phyloP scores from a whole-genome alignment of 2,888 invertebrate genomes.

The Amphipyra tragopoginis region DNA sequence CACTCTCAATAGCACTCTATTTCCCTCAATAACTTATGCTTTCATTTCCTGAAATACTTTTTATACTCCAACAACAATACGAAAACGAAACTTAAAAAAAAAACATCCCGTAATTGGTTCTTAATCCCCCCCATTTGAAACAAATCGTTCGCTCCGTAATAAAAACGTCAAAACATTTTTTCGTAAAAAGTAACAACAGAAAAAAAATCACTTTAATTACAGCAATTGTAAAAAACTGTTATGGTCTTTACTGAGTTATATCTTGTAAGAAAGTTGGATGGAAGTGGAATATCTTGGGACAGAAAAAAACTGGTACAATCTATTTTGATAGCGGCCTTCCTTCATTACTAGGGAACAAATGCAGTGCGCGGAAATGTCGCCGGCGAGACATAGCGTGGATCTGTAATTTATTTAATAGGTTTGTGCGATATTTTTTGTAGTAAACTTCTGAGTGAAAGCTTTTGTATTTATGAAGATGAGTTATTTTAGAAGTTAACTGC shows the following conservation, averaged over 20 bases:
- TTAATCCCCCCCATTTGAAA: conserved; percentile 39
- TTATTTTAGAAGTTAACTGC: background rate
- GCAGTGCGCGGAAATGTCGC: conserved; percentile 64
- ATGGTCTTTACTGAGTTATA: conserved; percentile 27
- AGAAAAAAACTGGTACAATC: conserved; percentile 62
- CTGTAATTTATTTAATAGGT: conserved; percentile 11
- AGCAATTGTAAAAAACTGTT: conserved; percentile 25
- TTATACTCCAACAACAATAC: conserved; percentile 10
- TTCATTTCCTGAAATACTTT: conserved; percentile 12
- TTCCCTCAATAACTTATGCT: conserved; percentile 1
- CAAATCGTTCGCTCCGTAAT: conserved; percentile 27
- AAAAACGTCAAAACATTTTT: conserved; percentile 9
- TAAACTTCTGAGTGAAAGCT: background rate
- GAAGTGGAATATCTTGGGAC: conserved; percentile 41
- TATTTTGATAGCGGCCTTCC: conserved; percentile 65
- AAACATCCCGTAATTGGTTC: conserved; percentile 29
- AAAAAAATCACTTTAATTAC: conserved; percentile 18
- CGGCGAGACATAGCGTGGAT: conserved; percentile 59
- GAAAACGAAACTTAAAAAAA: conserved; percentile 25
- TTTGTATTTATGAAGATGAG: background rate
- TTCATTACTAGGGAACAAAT: conserved; percentile 69
- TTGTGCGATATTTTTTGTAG: conserved; percentile 1
- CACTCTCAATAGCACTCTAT: background rate
- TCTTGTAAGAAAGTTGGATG: conserved; percentile 32
- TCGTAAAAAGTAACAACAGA: background rate